A percentile compares a stretch with the other conserved stretches of the same genome.
Conservation (phyloP, 2,113 vertebrate genomes). For the Ptyas mucosa region DNA sequence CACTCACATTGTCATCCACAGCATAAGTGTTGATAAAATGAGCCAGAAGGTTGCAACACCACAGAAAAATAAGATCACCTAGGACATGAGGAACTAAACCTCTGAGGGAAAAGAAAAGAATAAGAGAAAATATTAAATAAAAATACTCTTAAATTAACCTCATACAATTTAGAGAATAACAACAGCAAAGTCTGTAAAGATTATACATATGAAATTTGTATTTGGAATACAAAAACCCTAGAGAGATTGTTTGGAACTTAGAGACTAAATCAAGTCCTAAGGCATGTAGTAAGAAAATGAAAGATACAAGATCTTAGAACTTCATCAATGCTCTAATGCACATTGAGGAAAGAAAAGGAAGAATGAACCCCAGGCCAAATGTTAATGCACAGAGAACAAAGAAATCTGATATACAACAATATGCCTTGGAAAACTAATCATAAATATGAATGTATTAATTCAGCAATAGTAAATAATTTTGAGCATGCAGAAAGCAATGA, state of each 20-base stretch:
- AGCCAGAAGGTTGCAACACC: slow-evolving; percentile 88
- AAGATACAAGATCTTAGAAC: not conserved
- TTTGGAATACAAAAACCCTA: not conserved
- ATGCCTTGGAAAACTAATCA: not conserved
- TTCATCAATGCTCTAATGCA: not conserved
- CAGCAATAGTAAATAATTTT: not conserved
- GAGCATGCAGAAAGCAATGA: not conserved
- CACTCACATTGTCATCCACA: slow-evolving; percentile 85
- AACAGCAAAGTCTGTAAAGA: not conserved
- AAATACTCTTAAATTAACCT: not conserved
- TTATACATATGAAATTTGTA: not conserved
- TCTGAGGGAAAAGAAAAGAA: slow-evolving; percentile 66
- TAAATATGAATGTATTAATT: not conserved
- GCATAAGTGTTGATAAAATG: slow-evolving; percentile 89
- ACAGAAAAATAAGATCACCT: slow-evolving; percentile 87
- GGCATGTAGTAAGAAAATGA: not conserved
- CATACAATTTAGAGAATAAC: not conserved
- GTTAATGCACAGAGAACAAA: not conserved
- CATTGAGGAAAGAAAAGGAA: not conserved
- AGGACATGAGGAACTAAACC: slow-evolving; percentile 84
- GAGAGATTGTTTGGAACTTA: not conserved
- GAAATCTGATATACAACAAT: not conserved
- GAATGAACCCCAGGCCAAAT: not conserved
- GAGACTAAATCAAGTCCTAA: not conserved
- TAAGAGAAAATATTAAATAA: slow-evolving; percentile 16